Percentiles rank a stretch among this genome's conserved stretches.
These are phyloP conservation scores for Sebastes reedi DNA, from an alignment of 2,797 vertebrate genomes.

Conservation along the genomic window DNA sequence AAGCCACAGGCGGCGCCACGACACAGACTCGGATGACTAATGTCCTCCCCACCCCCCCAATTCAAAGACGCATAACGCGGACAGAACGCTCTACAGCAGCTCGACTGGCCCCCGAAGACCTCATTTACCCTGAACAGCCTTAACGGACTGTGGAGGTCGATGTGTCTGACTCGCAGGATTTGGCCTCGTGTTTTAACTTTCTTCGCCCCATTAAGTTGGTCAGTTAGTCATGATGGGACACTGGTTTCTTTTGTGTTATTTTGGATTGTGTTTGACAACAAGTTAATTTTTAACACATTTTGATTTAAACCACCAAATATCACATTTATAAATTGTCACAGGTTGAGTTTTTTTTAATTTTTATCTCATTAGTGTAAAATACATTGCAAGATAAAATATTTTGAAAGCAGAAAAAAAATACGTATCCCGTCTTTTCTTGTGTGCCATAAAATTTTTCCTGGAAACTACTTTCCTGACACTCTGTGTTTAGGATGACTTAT, in stretches of 20 bases:
- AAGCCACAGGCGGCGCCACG: slow-evolving; percentile 83
- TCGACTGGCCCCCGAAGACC: slow-evolving; percentile 41
- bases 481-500: neutral
- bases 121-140: slow-evolving; percentile 41
- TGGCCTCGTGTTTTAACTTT: slow-evolving; percentile 16
- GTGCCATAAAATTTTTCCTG: neutral
- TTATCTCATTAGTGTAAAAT: neutral
- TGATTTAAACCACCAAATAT: slow-evolving; percentile 15
- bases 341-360: neutral
- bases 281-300: neutral
- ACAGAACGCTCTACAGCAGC: slow-evolving; percentile 51
- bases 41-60: slow-evolving; percentile 45
- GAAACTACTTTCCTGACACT: neutral
- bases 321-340: neutral
- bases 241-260: neutral
- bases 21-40: slow-evolving; percentile 85
- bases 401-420: neutral
- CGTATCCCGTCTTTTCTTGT: neutral
- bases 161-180: slow-evolving; percentile 19
- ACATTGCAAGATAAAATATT: neutral
- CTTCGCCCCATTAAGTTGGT: neutral
- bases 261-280: neutral
- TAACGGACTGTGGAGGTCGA: slow-evolving; percentile 13
- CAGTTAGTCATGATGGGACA: neutral
- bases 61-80: slow-evolving; percentile 42